Conservation (phyloP, 1,140 invertebrate genomes). For the Lanistes nyassanus region DNA sequence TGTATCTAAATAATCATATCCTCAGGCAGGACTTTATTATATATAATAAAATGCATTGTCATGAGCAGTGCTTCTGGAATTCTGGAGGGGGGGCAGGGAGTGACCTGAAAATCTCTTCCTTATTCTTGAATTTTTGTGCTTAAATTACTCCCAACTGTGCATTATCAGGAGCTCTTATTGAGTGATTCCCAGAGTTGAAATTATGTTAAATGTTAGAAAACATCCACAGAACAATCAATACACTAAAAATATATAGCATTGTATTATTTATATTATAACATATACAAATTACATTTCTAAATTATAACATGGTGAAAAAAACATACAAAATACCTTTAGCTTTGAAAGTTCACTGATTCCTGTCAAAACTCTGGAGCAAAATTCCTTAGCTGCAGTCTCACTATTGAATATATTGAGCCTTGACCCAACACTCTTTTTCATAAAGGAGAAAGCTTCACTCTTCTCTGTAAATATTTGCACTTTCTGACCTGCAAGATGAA, state of each 20-base stretch:
- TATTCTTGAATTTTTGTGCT: no score
- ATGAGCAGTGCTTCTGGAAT: no score
- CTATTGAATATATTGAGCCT: conserved; percentile 81
- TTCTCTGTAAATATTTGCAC: conserved; percentile 76
- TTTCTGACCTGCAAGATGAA: no score
- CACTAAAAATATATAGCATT: neutral
- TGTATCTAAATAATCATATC: no score
- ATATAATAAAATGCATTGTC: no score
- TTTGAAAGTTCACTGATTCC: conserved; percentile 23
- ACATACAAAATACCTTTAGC: conserved; percentile 8
- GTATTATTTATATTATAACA: neutral
- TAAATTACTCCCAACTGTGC: no score
- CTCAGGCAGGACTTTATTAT: no score
- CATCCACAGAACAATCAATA: neutral
- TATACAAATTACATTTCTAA: neutral
- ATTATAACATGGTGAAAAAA: neutral
- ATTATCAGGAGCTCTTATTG: neutral
- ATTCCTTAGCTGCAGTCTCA: conserved; percentile 77
- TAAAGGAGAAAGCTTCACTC: conserved; percentile 76
- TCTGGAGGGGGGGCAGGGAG: no score
- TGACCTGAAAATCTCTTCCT: no score
- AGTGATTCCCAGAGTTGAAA: neutral
- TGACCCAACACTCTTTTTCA: conserved; percentile 79
- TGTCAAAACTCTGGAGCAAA: conserved; percentile 66
- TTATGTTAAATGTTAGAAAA: neutral